Conservation (phyloP, 2,888 invertebrate genomes). For the Idaea dimidiata region DNA sequence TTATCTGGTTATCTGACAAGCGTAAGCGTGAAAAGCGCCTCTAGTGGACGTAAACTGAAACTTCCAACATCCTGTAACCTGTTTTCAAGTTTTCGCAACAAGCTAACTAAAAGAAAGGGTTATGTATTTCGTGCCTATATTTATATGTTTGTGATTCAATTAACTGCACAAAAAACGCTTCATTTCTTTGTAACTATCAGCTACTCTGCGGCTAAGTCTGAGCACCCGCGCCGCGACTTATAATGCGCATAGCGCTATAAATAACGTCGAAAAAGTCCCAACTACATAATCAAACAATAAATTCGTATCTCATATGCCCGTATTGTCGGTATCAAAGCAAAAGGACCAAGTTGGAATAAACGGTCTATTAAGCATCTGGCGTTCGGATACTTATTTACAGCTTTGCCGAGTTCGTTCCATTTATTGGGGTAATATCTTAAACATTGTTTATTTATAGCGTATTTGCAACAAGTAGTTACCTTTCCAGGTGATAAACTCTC, state of each 20-base stretch:
- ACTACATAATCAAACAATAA: not conserved
- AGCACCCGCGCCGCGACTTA: too few species aligned
- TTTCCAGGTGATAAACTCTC: not conserved
- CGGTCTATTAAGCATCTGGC: constrained; percentile 62
- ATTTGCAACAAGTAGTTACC: constrained; percentile 27
- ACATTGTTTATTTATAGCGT: constrained; percentile 25
- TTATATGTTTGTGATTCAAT: too few species aligned
- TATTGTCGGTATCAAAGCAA: not conserved
- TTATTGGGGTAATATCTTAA: constrained; percentile 38
- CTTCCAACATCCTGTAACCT: too few species aligned
- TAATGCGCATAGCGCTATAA: not conserved
- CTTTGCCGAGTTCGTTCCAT: constrained; percentile 40
- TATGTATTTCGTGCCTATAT: too few species aligned
- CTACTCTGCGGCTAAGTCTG: too few species aligned
- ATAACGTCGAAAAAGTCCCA: not conserved
- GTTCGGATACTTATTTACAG: constrained; percentile 60
- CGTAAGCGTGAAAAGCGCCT: too few species aligned
- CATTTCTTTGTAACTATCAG: too few species aligned
- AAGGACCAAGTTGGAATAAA: constrained; percentile 34
- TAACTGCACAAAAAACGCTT: too few species aligned
- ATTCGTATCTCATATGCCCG: constrained; percentile 1
- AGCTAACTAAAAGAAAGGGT: too few species aligned
- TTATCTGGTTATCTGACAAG: too few species aligned
- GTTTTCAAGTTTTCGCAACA: too few species aligned
- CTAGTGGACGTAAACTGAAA: too few species aligned